Evolutionary conservation across 2,888 invertebrate species (phyloP).

Genomic region (Melikaiella ostensackeni): DNA sequence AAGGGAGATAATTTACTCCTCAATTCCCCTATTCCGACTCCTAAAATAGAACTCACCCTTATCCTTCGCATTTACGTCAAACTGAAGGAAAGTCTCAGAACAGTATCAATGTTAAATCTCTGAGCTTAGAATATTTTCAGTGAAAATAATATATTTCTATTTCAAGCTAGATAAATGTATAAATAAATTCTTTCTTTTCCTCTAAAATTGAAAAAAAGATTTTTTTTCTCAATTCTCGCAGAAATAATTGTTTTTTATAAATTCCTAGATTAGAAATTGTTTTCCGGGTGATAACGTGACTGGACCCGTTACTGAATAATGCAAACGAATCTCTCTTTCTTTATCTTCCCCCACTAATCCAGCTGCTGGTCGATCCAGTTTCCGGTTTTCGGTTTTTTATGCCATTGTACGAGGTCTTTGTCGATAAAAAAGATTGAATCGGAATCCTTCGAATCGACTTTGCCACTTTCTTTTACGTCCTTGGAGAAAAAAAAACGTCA

Average conservation of each 20-base stretch:
- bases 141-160: neutral
- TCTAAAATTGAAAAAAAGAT: no score
- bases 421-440: neutral
- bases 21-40: neutral
- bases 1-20: conserved; percentile 6
- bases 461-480: conserved; percentile 22
- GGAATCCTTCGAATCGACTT: conserved; percentile 8
- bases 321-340: neutral
- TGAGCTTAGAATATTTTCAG: neutral
- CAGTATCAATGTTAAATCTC: neutral
- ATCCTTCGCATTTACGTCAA: conserved; percentile 2
- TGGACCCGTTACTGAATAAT: neutral
- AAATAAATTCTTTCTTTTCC: no score
- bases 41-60: conserved; percentile 30
- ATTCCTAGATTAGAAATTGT: neutral
- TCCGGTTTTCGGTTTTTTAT: conserved; percentile 11
- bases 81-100: neutral
- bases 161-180: neutral
- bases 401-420: conserved; percentile 10
- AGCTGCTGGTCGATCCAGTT: neutral
- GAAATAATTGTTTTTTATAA: neutral
- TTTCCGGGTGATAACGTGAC: neutral
- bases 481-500: conserved; percentile 11
- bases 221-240: no score
- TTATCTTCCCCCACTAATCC: neutral